A percentile compares a stretch with the other conserved stretches of the same genome.
phyloP scores from a whole-genome alignment of 2,113 vertebrate species.

The Sterna hirundo region DNA sequence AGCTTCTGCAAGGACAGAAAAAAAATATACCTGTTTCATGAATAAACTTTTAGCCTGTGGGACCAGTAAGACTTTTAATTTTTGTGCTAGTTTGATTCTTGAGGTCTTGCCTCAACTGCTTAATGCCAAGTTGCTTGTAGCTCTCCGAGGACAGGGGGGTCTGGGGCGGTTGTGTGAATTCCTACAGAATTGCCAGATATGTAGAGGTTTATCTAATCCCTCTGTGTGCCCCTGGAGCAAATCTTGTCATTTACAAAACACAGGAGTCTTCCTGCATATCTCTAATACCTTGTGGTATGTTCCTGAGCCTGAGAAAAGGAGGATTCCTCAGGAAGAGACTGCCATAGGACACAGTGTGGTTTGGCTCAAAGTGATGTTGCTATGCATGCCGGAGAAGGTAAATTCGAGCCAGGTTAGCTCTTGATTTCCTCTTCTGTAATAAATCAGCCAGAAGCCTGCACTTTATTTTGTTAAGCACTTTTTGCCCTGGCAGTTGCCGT shows the following conservation, averaged over 20 bases:
- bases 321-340: neutral
- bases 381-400: neutral
- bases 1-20: neutral
- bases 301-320: conserved; percentile 47
- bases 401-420: neutral
- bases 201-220: neutral
- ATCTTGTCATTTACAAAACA: neutral
- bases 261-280: neutral
- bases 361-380: neutral
- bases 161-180: neutral
- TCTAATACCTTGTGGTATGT: conserved; percentile 18
- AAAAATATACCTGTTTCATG: neutral
- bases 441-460: neutral
- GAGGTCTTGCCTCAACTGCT: neutral
- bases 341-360: neutral
- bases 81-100: neutral
- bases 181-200: neutral
- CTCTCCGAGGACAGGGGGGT: neutral
- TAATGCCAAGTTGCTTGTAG: neutral
- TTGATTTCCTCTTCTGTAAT: neutral
- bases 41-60: neutral
- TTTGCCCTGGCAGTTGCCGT: neutral
- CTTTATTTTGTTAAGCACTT: neutral
- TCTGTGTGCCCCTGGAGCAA: neutral
- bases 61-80: neutral